phyloP scores from a whole-genome alignment of 2,888 invertebrate genomes.

The Teleogryllus oceanicus region DNA sequence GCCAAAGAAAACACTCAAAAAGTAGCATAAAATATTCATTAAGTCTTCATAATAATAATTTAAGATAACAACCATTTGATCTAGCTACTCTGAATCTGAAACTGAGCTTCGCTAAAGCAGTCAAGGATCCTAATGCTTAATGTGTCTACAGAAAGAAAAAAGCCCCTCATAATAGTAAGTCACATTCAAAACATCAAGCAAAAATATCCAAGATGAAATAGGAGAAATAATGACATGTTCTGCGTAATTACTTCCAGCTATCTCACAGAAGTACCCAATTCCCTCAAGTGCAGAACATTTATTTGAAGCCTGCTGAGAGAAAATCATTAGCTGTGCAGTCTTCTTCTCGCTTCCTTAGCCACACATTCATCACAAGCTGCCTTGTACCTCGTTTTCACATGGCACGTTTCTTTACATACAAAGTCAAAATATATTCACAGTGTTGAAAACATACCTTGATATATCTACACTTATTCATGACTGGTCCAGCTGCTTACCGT shows the following conservation, averaged over 20 bases:
- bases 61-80: constrained; percentile 11
- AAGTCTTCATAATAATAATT: neutral
- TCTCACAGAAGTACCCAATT: neutral
- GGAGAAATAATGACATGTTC: constrained; percentile 7
- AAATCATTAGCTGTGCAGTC: neutral
- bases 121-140: neutral
- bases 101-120: constrained; percentile 7
- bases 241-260: constrained; percentile 18
- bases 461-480: constrained; percentile 10
- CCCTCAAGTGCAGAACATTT: neutral
- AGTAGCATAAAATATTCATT: neutral
- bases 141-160: neutral
- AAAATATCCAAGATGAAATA: constrained; percentile 7
- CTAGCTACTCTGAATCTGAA: neutral
- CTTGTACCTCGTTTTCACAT: neutral
- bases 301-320: neutral
- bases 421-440: constrained; percentile 10
- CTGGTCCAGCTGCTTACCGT: neutral
- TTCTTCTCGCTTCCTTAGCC: neutral
- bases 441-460: constrained; percentile 8
- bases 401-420: constrained; percentile 1
- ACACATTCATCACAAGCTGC: constrained; percentile 6
- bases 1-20: constrained; percentile 18
- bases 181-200: constrained; percentile 18
- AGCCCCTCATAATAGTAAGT: neutral